These are phyloP conservation scores for Parazoanthus atlanticus DNA, from an alignment of 92 coral and sea anemone genomes.

Conservation along the genomic window DNA sequence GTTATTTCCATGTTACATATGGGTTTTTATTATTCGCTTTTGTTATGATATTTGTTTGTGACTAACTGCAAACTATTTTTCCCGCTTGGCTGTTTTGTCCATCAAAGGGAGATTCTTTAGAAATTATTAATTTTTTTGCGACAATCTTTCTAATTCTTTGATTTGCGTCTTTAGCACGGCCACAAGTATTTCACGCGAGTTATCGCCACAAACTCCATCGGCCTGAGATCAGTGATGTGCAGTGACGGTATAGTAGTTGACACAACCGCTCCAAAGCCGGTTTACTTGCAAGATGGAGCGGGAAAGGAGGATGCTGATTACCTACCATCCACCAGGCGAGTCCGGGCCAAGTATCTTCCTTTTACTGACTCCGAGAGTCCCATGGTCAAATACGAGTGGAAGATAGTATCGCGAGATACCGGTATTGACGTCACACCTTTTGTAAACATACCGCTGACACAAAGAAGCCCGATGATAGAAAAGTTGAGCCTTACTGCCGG, in stretches of 20 bases:
- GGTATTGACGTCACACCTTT: constrained; percentile 72
- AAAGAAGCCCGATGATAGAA: constrained; percentile 82
- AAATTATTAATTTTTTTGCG: background rate
- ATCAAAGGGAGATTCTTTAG: too few relatives aligned
- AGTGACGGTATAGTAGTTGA: constrained; percentile 92
- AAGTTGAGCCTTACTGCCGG: constrained; percentile 76
- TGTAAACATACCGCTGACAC: constrained; percentile 77
- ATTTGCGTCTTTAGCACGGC: constrained; percentile 50
- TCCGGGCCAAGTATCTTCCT: constrained; percentile 72
- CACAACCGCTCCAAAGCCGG: constrained; percentile 83
- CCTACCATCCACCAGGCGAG: constrained; percentile 81
- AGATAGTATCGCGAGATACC: constrained; percentile 53
- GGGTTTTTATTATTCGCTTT: background rate
- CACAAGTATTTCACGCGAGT: constrained; percentile 85
- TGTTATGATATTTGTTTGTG: background rate
- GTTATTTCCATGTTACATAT: too few relatives aligned
- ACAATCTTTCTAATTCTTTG: background rate
- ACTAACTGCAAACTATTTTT: background rate
- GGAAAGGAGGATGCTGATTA: constrained; percentile 74
- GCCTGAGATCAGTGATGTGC: constrained; percentile 86
- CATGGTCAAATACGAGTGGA: constrained; percentile 87
- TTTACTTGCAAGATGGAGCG: constrained; percentile 72
- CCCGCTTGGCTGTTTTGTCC: background rate
- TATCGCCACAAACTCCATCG: constrained; percentile 69
- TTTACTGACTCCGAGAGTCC: constrained; percentile 91